Evolutionary conservation across 2,888 invertebrate species (phyloP), one percentile per base, ranked within the genome.

Genomic region (Drosophila maculinotata): DNA sequence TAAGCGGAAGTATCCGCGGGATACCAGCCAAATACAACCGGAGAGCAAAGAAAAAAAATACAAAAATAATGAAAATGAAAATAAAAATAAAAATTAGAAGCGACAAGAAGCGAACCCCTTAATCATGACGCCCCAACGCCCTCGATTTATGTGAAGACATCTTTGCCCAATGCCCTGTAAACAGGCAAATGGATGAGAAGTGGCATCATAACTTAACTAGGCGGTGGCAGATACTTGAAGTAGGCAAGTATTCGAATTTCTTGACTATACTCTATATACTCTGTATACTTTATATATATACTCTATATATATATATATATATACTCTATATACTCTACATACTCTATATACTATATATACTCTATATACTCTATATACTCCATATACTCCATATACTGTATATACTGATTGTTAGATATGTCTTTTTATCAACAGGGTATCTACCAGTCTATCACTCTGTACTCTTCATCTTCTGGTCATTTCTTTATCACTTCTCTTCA

Each of bases 1-100:
- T 90, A 87, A 87, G 88, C 84, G 89, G 87, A 90, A 88, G 90
- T 88, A 88, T 89, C 89, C 89, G 88, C 80, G 90, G 89, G 90
- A 89, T 88, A 90, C 89, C 87, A 78, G 79, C 76, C 75, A 67
- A 75, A 65, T 62, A 62, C 52, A 49, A 8, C 44, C 53, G 65
- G 36, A 26, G 26, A 56, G 38, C 58, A 41, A 48, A 31, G 35
- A 47, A 15, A 31, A 48, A 30, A 33, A 54, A 48, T 12, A 20
- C 47, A 9, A 20, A 20, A 45, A 12, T 39, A 51, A 62, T 57
- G 57, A 56, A 45, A 79, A 86, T 81, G 75, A 87, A 56, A 74
- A 69, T 72, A 58, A 78, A 79, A 82, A 81, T 57, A 58, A 76
- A 85, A 87, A 87, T 85, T 73, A 69, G 63, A 79, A 73, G 87